These are phyloP conservation scores for Platichthys flesus DNA, from an alignment of 2,113 vertebrate species.

Conservation along the genomic window DNA sequence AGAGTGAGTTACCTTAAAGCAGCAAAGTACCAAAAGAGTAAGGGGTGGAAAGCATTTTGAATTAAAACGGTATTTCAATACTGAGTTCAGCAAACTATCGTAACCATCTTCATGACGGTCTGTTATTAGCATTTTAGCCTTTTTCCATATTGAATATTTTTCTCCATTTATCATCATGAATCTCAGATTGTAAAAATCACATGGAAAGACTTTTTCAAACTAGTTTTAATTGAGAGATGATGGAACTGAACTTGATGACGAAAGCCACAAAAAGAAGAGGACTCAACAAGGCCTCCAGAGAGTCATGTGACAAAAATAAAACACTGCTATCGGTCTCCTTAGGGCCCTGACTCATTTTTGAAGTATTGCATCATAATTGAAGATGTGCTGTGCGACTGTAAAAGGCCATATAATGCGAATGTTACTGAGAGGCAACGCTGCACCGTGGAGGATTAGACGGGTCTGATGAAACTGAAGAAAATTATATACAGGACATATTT, in stretches of 20 bases:
- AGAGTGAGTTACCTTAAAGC: too few species aligned
- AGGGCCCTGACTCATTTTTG: not conserved
- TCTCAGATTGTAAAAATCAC: not conserved
- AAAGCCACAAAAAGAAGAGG: not conserved
- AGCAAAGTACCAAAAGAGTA: too few species aligned
- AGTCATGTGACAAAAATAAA: constrained; percentile 1
- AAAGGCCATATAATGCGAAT: not conserved
- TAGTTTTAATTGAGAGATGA: not conserved
- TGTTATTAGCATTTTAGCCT: too few species aligned
- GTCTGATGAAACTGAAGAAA: not conserved
- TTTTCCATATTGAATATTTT: too few species aligned
- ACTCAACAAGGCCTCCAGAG: not conserved
- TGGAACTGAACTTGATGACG: not conserved
- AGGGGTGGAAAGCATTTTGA: too few species aligned
- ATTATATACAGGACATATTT: not conserved
- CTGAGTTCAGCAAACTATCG: too few species aligned
- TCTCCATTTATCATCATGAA: too few species aligned
- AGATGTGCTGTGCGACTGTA: not conserved
- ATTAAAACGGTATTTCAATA: too few species aligned
- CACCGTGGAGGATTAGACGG: not conserved
- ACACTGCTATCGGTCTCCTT: not conserved
- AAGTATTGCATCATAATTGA: constrained; percentile 1
- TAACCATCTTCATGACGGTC: too few species aligned
- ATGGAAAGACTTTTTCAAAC: too few species aligned
- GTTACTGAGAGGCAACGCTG: not conserved